Conservation (phyloP, 2,113 vertebrate species). For the Geococcyx californianus region DNA sequence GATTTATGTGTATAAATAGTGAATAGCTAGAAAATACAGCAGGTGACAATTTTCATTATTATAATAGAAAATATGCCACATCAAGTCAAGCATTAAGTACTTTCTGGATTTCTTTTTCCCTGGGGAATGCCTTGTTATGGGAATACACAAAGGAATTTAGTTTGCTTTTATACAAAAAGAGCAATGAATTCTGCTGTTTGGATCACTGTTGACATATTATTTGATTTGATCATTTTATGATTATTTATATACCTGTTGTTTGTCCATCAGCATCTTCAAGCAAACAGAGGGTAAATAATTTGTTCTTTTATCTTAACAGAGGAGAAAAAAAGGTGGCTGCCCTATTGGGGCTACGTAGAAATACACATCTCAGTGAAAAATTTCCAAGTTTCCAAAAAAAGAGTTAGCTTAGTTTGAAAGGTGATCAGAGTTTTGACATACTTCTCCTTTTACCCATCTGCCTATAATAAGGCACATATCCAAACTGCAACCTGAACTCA, state of each 20-base stretch:
- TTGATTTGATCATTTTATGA: not conserved
- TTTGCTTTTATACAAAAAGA: not conserved
- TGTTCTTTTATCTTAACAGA: not conserved
- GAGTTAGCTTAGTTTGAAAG: not conserved
- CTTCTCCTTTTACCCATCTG: not conserved
- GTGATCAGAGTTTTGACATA: not conserved
- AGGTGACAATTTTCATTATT: not conserved
- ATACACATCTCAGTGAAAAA: not conserved
- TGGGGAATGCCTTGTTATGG: not conserved
- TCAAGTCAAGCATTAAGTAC: not conserved
- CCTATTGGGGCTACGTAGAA: not conserved
- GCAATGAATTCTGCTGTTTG: not conserved
- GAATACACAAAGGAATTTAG: not conserved
- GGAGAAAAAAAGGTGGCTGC: not conserved
- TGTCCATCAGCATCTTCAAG: not conserved
- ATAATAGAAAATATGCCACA: not conserved
- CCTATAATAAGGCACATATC: not conserved
- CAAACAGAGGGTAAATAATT: not conserved
- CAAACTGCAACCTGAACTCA: not conserved
- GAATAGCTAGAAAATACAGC: not conserved
- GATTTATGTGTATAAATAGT: not conserved
- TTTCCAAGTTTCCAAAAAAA: not conserved
- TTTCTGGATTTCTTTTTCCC: not conserved
- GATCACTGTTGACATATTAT: not conserved
- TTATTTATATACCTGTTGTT: not conserved